These are phyloP conservation scores for Patella vulgata DNA, from an alignment of 1,140 invertebrate species.

Conservation along the genomic window DNA sequence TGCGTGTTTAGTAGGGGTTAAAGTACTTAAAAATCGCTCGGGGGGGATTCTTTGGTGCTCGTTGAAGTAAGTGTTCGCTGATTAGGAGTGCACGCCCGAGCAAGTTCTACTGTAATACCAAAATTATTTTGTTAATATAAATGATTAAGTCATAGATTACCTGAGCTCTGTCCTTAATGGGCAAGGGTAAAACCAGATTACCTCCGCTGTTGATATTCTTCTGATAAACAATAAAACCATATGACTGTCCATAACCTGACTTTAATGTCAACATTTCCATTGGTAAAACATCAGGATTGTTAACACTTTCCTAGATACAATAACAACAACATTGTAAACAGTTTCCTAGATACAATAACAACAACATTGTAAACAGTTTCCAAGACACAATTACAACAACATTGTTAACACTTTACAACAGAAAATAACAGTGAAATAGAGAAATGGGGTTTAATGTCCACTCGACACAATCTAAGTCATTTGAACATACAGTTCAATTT, in stretches of 20 bases:
- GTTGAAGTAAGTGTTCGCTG: too few relatives aligned
- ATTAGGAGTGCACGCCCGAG: too few relatives aligned
- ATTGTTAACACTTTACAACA: slow-evolving; percentile 6
- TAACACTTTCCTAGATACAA: slow-evolving; percentile 10
- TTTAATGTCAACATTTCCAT: slow-evolving; percentile 75
- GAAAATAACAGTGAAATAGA: too few relatives aligned
- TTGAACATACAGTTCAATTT: too few relatives aligned
- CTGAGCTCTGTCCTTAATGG: slow-evolving; percentile 70
- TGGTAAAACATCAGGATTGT: slow-evolving; percentile 32
- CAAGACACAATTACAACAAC: background rate
- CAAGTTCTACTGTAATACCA: too few relatives aligned
- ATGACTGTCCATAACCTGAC: slow-evolving; percentile 70
- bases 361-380: slow-evolving; percentile 2
- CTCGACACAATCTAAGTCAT: too few relatives aligned
- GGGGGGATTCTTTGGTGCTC: too few relatives aligned
- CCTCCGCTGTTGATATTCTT: slow-evolving; percentile 47
- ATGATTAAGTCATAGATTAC: slow-evolving; percentile 29
- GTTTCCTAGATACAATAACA: slow-evolving; percentile 9
- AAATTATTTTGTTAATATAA: too few relatives aligned
- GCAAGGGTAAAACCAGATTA: slow-evolving; percentile 65
- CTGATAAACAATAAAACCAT: slow-evolving; percentile 72
- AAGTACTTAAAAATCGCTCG: too few relatives aligned
- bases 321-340: background rate
- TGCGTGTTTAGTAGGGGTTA: too few relatives aligned
- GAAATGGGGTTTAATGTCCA: too few relatives aligned